Percentiles rank a stretch among this genome's conserved stretches.
Evolutionary conservation across 2,797 vertebrate genomes (phyloP).

Genomic region (Platalea minor): DNA sequence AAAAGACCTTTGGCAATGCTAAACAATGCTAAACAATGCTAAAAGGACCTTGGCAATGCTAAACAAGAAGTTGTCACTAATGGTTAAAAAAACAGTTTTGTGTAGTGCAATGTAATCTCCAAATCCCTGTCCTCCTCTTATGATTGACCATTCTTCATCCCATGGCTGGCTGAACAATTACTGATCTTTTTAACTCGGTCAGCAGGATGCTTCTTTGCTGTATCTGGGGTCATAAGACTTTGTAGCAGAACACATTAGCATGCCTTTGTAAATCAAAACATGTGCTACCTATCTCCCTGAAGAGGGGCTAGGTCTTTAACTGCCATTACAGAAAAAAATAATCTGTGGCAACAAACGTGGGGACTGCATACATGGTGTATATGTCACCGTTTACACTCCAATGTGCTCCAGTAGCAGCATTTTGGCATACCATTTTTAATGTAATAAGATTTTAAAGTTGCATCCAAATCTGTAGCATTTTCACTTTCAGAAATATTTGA

Average conservation of each 20-base stretch:
- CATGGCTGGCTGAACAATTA: neutral
- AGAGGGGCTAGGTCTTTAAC: neutral
- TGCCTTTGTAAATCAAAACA: neutral
- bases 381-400: rapidly evolving
- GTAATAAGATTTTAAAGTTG: neutral
- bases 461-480: neutral
- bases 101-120: neutral
- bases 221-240: neutral
- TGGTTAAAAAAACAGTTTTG: neutral
- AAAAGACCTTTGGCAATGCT: neutral
- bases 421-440: neutral
- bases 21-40: neutral
- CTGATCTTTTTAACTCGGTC: neutral
- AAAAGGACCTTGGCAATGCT: neutral
- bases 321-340: neutral
- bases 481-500: neutral
- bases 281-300: neutral
- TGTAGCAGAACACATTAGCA: neutral
- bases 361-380: too few species aligned
- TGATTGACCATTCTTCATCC: neutral
- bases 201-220: neutral
- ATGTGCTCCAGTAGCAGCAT: rapidly evolving
- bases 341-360: neutral
- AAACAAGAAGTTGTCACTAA: neutral
- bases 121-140: neutral